Conservation (phyloP, 2,113 vertebrate species). For the Triplophysa tibetana region DNA sequence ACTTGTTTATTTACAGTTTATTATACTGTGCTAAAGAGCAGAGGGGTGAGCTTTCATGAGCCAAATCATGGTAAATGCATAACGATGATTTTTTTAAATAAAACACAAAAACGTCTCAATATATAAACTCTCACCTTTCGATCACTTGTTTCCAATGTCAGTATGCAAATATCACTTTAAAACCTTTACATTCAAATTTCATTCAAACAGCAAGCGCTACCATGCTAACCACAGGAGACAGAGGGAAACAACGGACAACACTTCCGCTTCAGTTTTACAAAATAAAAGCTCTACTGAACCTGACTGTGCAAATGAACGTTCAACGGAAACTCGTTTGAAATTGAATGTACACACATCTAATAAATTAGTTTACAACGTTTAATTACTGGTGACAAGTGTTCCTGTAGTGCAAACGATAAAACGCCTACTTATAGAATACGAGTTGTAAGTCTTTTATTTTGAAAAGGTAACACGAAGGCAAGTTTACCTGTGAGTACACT, state of each 20-base stretch:
- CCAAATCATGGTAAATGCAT: not conserved
- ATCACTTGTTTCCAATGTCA: not conserved
- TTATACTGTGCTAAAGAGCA: not conserved
- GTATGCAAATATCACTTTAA: not conserved
- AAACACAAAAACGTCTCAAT: not conserved
- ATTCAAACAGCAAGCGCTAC: not conserved
- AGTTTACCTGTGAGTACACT: constrained; percentile 42
- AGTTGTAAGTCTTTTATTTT: constrained; percentile 58
- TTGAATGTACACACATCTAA: not conserved
- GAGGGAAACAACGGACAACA: not conserved
- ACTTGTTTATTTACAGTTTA: not conserved
- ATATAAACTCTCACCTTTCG: constrained; percentile 12
- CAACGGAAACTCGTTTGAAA: not conserved
- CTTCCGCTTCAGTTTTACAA: constrained; percentile 4
- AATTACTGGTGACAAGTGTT: not conserved
- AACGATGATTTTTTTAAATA: not conserved
- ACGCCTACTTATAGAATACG: no score
- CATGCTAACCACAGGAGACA: not conserved
- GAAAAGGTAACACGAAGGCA: constrained; percentile 3
- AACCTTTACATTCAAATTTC: not conserved
- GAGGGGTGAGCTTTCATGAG: not conserved
- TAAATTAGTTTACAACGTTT: not conserved
- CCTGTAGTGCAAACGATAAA: not conserved
- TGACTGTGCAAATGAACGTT: not conserved
- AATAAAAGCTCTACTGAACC: not conserved